Percentiles rank a stretch among this genome's conserved stretches.
Conservation (phyloP, 2,888 invertebrate species). For the Microctonus brassicae region DNA sequence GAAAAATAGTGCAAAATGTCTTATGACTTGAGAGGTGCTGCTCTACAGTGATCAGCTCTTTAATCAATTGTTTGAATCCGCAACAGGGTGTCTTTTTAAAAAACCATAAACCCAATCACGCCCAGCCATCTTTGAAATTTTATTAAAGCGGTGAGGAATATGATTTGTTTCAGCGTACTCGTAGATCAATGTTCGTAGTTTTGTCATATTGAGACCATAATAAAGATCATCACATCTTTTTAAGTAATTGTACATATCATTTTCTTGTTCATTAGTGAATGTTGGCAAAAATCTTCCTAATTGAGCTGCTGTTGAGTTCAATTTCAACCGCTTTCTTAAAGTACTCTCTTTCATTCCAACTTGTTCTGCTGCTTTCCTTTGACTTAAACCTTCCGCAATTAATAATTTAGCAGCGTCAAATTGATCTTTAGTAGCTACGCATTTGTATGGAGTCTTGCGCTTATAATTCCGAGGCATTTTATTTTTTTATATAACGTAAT, state of each 20-base stretch:
- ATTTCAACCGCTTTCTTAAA: slow-evolving; percentile 45
- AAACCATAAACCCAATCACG: slow-evolving; percentile 54
- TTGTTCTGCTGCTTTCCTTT: slow-evolving; percentile 13
- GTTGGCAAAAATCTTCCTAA: slow-evolving; percentile 41
- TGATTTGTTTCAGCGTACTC: slow-evolving; percentile 36
- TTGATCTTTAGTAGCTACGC: slow-evolving; percentile 23
- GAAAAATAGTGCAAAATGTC: no score
- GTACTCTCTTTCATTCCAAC: slow-evolving; percentile 44
- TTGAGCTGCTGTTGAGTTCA: slow-evolving; percentile 26
- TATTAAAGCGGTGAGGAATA: no score
- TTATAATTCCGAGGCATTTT: slow-evolving; percentile 31
- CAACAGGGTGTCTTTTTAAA: slow-evolving; percentile 46
- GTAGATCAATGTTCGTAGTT: slow-evolving; percentile 38
- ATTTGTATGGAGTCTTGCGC: slow-evolving; percentile 27
- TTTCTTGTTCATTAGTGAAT: slow-evolving; percentile 40
- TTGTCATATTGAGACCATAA: slow-evolving; percentile 42
- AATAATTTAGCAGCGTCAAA: slow-evolving; percentile 27
- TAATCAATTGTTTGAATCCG: slow-evolving; percentile 32
- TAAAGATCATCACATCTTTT: slow-evolving; percentile 39
- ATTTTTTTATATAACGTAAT: not conserved
- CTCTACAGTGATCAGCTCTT: no score
- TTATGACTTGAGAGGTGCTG: no score
- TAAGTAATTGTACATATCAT: slow-evolving; percentile 33
- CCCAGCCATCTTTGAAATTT: slow-evolving; percentile 47
- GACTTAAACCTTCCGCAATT: slow-evolving; percentile 29